phyloP scores from a whole-genome alignment of 2,888 invertebrate species.

The Apoda limacodes region DNA sequence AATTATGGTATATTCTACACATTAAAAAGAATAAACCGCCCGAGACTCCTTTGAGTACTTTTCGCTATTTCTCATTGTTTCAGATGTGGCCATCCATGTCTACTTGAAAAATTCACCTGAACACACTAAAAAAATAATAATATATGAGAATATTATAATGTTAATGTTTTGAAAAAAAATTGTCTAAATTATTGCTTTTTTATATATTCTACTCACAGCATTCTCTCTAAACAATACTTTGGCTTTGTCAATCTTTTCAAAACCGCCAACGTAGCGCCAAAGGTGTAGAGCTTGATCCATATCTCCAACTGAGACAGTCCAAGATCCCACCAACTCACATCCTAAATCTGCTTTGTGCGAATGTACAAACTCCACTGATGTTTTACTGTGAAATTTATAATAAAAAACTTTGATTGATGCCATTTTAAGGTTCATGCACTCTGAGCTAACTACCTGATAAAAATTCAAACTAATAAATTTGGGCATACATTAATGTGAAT shows the following conservation, averaged over 20 bases:
- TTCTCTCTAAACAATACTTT: constrained; percentile 77
- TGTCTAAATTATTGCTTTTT: background rate
- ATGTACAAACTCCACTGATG: constrained; percentile 81
- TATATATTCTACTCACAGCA: constrained; percentile 64
- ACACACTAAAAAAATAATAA: too few species aligned
- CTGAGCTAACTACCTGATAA: background rate
- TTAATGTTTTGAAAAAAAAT: background rate
- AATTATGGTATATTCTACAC: too few species aligned
- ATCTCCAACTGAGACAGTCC: constrained; percentile 96
- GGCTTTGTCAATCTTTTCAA: constrained; percentile 85
- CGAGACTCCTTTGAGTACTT: too few species aligned
- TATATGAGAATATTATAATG: too few species aligned
- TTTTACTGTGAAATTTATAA: constrained; percentile 70
- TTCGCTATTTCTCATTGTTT: too few species aligned
- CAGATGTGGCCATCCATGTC: too few species aligned
- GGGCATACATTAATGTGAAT: too few species aligned
- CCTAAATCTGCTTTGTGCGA: constrained; percentile 79
- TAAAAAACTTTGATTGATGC: constrained; percentile 17
- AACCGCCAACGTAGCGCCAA: constrained; percentile 96
- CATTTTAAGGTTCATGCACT: constrained; percentile 2
- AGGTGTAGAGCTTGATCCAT: constrained; percentile 97
- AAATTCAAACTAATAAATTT: too few species aligned
- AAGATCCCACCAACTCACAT: constrained; percentile 92
- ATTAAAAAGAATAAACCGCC: too few species aligned
- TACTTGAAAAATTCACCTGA: too few species aligned